Evolutionary conservation across 2,888 invertebrate species (phyloP).

Genomic region (Synanthedon myopaeformis): DNA sequence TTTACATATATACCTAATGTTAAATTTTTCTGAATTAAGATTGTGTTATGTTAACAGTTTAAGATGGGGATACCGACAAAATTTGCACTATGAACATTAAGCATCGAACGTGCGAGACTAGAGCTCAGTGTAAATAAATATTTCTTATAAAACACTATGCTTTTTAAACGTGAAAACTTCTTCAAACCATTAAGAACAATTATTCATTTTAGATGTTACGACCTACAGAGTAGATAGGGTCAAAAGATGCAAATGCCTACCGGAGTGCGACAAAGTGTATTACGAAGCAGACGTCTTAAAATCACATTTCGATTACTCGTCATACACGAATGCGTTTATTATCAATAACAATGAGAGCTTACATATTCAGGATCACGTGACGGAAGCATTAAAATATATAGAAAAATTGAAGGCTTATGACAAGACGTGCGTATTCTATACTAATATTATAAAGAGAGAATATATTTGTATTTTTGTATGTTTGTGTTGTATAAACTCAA

Average conservation of each 20-base stretch:
- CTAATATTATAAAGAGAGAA: not conserved
- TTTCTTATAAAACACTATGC: no score
- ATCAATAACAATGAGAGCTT: not conserved
- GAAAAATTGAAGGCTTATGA: not conserved
- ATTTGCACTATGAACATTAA: not conserved
- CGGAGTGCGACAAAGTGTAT: conserved; percentile 71
- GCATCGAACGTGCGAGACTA: not conserved
- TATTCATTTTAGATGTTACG: no score
- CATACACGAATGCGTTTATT: not conserved
- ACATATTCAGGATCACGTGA: not conserved
- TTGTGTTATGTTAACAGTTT: conserved; percentile 5
- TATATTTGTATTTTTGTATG: not conserved
- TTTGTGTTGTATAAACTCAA: not conserved
- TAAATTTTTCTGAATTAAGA: no score
- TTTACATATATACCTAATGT: no score
- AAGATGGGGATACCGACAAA: not conserved
- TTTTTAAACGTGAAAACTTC: no score
- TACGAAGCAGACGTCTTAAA: conserved; percentile 76
- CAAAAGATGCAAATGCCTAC: conserved; percentile 41
- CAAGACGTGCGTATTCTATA: not conserved
- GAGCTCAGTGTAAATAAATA: not conserved
- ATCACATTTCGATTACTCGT: conserved; percentile 59
- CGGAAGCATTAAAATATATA: not conserved
- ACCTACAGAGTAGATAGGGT: not conserved
- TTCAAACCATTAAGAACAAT: no score